A percentile compares a stretch with the other conserved stretches of the same genome.
Conservation (phyloP, 2,888 invertebrate genomes). For the Amphiduros pacificus region DNA sequence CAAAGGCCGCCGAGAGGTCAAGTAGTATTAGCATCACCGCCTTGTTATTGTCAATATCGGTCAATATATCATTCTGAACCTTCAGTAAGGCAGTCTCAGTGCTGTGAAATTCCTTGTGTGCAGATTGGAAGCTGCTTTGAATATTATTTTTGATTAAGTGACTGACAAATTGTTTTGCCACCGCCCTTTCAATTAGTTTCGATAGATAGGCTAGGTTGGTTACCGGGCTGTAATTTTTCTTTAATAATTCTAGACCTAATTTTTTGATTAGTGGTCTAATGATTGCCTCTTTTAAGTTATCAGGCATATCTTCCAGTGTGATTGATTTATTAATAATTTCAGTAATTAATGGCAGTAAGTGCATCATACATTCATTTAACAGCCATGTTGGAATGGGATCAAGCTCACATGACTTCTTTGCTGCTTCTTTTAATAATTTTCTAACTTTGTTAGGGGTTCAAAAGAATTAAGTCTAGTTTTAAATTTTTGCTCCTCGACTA, state of each 20-base stretch:
- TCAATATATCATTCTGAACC: not conserved
- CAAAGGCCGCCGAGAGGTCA: slow-evolving; percentile 1
- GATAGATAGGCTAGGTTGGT: not conserved
- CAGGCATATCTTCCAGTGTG: not conserved
- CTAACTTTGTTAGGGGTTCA: not conserved
- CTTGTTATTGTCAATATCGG: not conserved
- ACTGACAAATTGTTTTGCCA: not conserved
- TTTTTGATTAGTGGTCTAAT: not conserved
- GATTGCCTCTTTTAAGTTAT: not conserved
- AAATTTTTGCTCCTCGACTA: not conserved
- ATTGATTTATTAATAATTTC: not conserved
- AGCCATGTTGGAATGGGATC: not conserved
- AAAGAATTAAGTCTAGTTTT: not conserved
- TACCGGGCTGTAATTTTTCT: slow-evolving; percentile 1
- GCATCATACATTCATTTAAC: not conserved
- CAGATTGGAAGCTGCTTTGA: not conserved
- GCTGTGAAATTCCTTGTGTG: not conserved
- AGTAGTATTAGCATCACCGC: not conserved
- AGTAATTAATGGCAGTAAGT: not conserved
- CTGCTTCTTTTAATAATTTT: not conserved
- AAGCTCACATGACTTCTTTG: not conserved
- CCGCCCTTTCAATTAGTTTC: not conserved
- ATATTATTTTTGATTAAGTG: not conserved
- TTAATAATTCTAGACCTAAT: not conserved
- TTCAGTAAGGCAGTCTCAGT: not conserved